A percentile compares a stretch with the other conserved stretches of the same genome.
Conservation (phyloP, 37 sponge, comb jelly and placozoan species). For the Halichondria panicea region DNA sequence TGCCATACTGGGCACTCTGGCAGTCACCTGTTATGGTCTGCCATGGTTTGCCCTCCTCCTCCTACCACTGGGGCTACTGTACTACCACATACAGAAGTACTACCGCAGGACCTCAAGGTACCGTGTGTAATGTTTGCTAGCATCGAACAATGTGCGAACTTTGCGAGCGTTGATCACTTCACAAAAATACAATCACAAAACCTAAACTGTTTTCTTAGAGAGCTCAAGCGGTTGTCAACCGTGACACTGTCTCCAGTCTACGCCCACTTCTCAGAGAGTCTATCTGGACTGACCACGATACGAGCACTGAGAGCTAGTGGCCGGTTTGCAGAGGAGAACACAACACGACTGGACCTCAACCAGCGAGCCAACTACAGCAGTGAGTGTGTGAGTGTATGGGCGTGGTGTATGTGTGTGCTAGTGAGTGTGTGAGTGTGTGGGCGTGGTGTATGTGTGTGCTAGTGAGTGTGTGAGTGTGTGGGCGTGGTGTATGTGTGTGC, state of each 20-base stretch:
- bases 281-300: constrained; percentile 78
- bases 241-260: constrained; percentile 95
- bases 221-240: constrained; percentile 92
- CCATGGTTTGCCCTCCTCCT: constrained; percentile 87
- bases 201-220: constrained; percentile 51
- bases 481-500: no score
- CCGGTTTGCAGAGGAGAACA: constrained; percentile 79
- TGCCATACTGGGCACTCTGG: constrained; percentile 85
- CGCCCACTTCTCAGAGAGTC: constrained; percentile 94
- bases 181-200: background rate
- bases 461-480: no score
- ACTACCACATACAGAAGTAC: constrained; percentile 90
- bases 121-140: background rate
- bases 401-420: no score
- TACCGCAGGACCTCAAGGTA: constrained; percentile 95
- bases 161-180: background rate
- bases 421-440: no score
- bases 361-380: constrained; percentile 90
- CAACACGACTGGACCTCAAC: constrained; percentile 69
- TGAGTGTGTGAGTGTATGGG: constrained; percentile 31
- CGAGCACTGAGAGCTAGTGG: constrained; percentile 69
- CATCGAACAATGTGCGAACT: background rate
- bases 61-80: constrained; percentile 80
- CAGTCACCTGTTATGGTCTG: constrained; percentile 89
- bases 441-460: no score